These are phyloP conservation scores for Rousettus leschenaultii DNA, from an alignment of 2,113 vertebrate species.

Conservation along the genomic window DNA sequence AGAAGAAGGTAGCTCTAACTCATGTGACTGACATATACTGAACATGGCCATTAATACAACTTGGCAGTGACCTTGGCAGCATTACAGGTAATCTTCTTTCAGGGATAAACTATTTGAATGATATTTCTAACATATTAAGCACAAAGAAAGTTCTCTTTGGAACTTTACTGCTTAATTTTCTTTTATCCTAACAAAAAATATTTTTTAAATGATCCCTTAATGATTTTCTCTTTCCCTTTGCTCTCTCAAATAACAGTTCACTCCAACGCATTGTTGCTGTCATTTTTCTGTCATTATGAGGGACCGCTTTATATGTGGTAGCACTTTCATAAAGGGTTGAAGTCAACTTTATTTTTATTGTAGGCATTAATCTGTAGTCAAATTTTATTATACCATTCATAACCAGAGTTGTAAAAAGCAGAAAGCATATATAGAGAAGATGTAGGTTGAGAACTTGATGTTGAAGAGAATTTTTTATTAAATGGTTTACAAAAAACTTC, in stretches of 20 bases:
- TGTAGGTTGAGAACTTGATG: not conserved
- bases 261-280: not conserved
- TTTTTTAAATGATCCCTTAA: constrained; percentile 33
- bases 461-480: not conserved
- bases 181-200: constrained; percentile 50
- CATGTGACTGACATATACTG: constrained; percentile 48
- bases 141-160: constrained; percentile 4
- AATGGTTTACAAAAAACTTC: not conserved
- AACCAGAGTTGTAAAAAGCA: constrained; percentile 17
- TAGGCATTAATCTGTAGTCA: not conserved
- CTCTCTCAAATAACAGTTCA: not conserved
- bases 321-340: not conserved
- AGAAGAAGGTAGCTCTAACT: constrained; percentile 56
- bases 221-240: constrained; percentile 1
- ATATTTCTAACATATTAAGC: constrained; percentile 43
- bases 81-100: constrained; percentile 50
- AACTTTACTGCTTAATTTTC: constrained; percentile 57
- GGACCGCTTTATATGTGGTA: not conserved
- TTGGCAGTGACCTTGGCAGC: constrained; percentile 72
- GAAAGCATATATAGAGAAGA: not conserved
- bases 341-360: constrained; percentile 36
- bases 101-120: constrained; percentile 63
- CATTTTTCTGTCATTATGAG: not conserved
- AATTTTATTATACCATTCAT: not conserved
- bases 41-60: constrained; percentile 61